Base-by-base conservation (phyloP, 1,140 invertebrate species). In the Drosophila jambulina region DNA sequence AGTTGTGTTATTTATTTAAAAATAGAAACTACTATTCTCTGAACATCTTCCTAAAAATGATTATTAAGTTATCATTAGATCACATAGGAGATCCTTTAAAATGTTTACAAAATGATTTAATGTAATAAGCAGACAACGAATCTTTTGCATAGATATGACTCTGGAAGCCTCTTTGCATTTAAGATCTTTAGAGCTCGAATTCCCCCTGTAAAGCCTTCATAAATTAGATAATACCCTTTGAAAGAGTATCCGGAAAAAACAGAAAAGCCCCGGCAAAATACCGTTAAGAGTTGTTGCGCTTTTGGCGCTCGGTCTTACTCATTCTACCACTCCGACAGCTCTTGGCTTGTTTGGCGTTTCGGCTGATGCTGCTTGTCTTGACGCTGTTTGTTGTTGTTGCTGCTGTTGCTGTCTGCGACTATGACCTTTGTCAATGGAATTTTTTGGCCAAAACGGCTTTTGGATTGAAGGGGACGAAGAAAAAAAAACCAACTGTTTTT, bases 361-460 rank as follows among this genome's bases (percentile, higher is more conserved):
- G 12, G 34, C 63, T 69, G 49, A 69, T 57, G 71, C 61, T 54
- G 62, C 46, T 42, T 38, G 49, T 64, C 46, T 57, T 62, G 48
- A 7, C 59, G 58, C 56, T 71, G 45, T 60, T 63, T 75, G 45
- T 17, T 64, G 53, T 56, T 63, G 34, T 42, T 42, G 15, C 36
- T 61, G 53, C 15, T 64, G 57, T 43, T 69, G 40, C 42, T 72
- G 43, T 69, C 69, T 72, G 82, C 63, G 68, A 88, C 82, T 87
- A 76, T 87, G 84, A 87, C 84, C 84, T 87, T 87, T 87, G 85
- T 87, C 85, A 90, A 90, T 78, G 84, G 84, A 80, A 88, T 87
- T 87, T 56, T 64, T 71, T 60, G 57, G 56, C 69, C 45, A 72
- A 70, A 72, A 72, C 69, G 69, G 69, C 69, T 51, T 72, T 72